Base-by-base conservation (phyloP, 2,888 invertebrate species). In the Philereme vetulata region DNA sequence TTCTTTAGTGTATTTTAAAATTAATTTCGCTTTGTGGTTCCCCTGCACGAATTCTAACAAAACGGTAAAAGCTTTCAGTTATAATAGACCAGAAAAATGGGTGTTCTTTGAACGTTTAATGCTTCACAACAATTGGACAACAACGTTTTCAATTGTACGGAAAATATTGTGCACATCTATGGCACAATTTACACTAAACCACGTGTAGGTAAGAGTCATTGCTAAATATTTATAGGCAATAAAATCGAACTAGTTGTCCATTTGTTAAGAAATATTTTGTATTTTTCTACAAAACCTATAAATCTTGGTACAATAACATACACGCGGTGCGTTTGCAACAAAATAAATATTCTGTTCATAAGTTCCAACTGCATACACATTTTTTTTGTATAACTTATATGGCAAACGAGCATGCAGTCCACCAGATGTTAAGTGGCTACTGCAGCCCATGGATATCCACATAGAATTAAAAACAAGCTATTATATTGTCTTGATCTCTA, bases 1-100 rank as follows among this genome's bases (percentile, higher is more conserved):
- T 90, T 92, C 90, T 90, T 91, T 85, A 85, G 89, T 90, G 88
- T 90, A 88, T 90, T 90, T 90, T 90, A 85, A 91, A 90, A 89
- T 90, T 90, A 90, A 90, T 91, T 90, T 90, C 81, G 84, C 89
- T 90, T 90, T 90, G 89, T 87, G 80, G 84, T 83, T 85, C 84
- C 90, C 73, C 81, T 70, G 88, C 86, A 83, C 79, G 83, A 86
- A 86, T 87, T 84, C 83, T 84, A 78, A 84, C 74, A 78, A 79
- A 84, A 84, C 80, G 81, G 80, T 82, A 79, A 85, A 85, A 86
- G 87, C 88, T 88, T 82, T 88, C 78, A 71, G 78, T 82, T 82
- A 82, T 80, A 80, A 82, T 77, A 80, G 75, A 73, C 77, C 71
- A 76, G 76, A 81, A 88, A 86, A 86, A 84, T 82, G 75, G 72